Evolutionary conservation across 2,113 vertebrate species (phyloP).

Genomic region (Eolophus roseicapilla): DNA sequence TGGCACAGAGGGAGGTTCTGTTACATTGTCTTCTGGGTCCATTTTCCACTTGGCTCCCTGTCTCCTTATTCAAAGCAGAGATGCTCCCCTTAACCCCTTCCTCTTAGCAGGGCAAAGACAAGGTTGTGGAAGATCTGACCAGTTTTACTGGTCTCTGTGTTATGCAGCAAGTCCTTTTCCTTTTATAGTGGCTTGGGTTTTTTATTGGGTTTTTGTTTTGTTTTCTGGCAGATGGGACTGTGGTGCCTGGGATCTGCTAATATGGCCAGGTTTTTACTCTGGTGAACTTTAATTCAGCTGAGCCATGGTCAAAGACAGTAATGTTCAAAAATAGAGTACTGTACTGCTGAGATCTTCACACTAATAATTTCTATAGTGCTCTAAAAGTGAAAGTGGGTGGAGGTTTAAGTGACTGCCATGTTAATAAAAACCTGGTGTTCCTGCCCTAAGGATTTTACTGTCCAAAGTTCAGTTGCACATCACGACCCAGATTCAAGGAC

Average conservation of each 20-base stretch:
- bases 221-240: not conserved
- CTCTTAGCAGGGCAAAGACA: not conserved
- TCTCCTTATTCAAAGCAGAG: not conserved
- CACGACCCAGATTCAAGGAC: not conserved
- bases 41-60: not conserved
- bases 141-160: not conserved
- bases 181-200: accelerated
- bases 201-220: not conserved
- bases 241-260: not conserved
- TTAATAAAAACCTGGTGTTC: constrained; percentile 22
- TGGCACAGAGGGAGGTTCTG: not conserved
- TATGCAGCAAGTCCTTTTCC: not conserved
- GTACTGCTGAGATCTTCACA: not conserved
- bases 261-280: not conserved
- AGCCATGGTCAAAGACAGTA: not conserved
- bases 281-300: not conserved
- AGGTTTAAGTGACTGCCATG: not conserved
- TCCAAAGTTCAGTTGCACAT: not conserved
- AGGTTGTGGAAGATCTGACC: not conserved
- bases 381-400: not conserved
- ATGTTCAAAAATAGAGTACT: not conserved
- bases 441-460: constrained; percentile 7
- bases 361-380: not conserved
- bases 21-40: not conserved
- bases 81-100: not conserved